Conservation (phyloP, 2,888 invertebrate genomes). For the Apocheima hispidaria region DNA sequence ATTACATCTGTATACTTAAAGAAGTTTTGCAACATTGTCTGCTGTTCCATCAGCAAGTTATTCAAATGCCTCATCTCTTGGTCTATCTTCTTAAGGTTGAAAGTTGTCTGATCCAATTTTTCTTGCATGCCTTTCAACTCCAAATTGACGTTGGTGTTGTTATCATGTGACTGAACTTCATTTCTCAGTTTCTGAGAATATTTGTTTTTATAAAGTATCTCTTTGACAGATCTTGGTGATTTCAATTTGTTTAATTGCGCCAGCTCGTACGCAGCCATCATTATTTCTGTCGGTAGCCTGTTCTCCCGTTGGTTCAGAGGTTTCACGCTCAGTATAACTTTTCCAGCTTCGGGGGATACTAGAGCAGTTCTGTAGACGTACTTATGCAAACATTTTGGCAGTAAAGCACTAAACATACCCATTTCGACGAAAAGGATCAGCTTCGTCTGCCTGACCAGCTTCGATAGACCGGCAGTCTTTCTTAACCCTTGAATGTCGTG, state of each 20-base stretch:
- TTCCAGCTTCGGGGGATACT: slow-evolving; percentile 92
- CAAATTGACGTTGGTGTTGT: slow-evolving; percentile 76
- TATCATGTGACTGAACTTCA: slow-evolving; percentile 73
- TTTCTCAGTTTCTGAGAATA: slow-evolving; percentile 88
- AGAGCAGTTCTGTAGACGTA: slow-evolving; percentile 92
- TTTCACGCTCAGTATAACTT: slow-evolving; percentile 93
- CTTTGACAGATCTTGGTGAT: slow-evolving; percentile 88
- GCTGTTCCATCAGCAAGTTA: slow-evolving; percentile 76
- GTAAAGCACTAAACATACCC: slow-evolving; percentile 91
- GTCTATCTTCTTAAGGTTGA: slow-evolving; percentile 89
- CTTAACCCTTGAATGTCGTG: slow-evolving; percentile 94
- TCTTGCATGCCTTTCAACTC: slow-evolving; percentile 87
- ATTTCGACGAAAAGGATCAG: slow-evolving; percentile 93
- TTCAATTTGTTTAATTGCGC: slow-evolving; percentile 90
- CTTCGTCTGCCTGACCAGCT: slow-evolving; percentile 93
- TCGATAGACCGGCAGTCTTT: slow-evolving; percentile 93
- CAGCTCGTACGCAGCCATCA: slow-evolving; percentile 92
- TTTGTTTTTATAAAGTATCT: slow-evolving; percentile 85
- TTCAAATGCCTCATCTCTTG: slow-evolving; percentile 90
- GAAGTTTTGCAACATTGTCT: slow-evolving; percentile 70
- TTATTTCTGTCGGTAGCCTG: slow-evolving; percentile 91
- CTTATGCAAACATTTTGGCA: slow-evolving; percentile 91
- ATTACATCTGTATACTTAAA: slow-evolving; percentile 62
- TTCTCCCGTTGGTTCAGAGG: slow-evolving; percentile 93
- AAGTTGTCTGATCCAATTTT: slow-evolving; percentile 89